These are phyloP conservation scores for Hyphantria cunea DNA, from an alignment of 1,140 invertebrate genomes.

Conservation along the genomic window DNA sequence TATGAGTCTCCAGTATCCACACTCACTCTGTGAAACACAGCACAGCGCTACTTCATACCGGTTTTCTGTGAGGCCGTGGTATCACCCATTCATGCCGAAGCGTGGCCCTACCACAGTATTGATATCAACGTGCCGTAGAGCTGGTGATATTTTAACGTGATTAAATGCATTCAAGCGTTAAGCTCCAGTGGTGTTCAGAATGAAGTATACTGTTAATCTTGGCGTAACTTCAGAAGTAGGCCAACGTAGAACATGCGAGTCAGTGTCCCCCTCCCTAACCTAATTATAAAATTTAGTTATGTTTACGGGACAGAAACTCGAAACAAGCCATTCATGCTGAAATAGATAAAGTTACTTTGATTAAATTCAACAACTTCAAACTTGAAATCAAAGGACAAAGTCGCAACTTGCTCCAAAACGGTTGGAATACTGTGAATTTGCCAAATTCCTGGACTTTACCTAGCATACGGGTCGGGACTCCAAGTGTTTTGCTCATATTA, in stretches of 20 bases:
- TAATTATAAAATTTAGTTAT: constrained; percentile 38
- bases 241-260: not conserved
- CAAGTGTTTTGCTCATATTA: constrained; percentile 16
- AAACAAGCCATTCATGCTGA: constrained; percentile 35
- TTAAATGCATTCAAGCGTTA: too few relatives aligned
- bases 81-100: too few relatives aligned
- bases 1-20: too few relatives aligned
- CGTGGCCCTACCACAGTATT: too few relatives aligned
- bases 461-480: not conserved
- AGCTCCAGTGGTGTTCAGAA: too few relatives aligned
- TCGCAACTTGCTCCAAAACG: constrained; percentile 27
- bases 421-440: constrained; percentile 25
- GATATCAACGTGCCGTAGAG: too few relatives aligned
- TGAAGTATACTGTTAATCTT: too few relatives aligned
- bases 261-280: constrained; percentile 10
- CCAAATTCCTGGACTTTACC: constrained; percentile 14
- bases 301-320: constrained; percentile 38
- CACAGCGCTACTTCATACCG: too few relatives aligned
- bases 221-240: too few relatives aligned
- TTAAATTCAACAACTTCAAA: constrained; percentile 44
- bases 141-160: too few relatives aligned
- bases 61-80: too few relatives aligned
- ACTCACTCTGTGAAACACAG: too few relatives aligned
- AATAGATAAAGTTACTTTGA: constrained; percentile 48
- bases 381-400: constrained; percentile 42